Conservation (phyloP, 2,888 invertebrate species). For the Eupithecia vulgata region DNA sequence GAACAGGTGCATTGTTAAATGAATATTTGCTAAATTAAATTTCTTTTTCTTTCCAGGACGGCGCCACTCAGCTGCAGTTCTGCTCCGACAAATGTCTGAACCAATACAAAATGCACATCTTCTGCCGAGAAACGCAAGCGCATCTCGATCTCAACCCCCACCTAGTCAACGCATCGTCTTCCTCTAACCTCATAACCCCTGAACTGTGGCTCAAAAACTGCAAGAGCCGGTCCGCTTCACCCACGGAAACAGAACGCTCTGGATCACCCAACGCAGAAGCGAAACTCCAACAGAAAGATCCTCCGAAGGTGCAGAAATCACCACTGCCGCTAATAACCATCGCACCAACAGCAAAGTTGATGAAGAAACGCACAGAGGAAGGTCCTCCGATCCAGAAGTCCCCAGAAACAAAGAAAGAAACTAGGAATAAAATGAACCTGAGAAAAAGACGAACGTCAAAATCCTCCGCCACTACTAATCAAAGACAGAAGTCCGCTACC, state of each 20-base stretch:
- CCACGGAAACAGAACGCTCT: constrained; percentile 80
- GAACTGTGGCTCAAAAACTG: constrained; percentile 95
- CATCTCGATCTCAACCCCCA: constrained; percentile 94
- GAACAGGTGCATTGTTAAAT: no score
- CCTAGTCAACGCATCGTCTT: constrained; percentile 80
- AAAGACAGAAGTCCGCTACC: constrained; percentile 69
- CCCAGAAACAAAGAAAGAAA: constrained; percentile 75
- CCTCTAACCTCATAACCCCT: constrained; percentile 90
- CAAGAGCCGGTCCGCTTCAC: constrained; percentile 86
- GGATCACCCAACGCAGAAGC: constrained; percentile 80
- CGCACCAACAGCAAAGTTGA: constrained; percentile 86
- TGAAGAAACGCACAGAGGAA: constrained; percentile 78
- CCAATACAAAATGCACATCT: constrained; percentile 98
- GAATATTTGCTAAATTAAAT: neutral
- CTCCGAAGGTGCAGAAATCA: constrained; percentile 66
- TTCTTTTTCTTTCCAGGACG: constrained; percentile 85
- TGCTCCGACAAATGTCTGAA: constrained; percentile 96
- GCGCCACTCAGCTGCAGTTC: constrained; percentile 95
- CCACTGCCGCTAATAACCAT: constrained; percentile 87
- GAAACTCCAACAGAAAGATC: constrained; percentile 62
- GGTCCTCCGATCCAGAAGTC: constrained; percentile 62
- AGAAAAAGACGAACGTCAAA: constrained; percentile 76
- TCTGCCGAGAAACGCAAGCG: constrained; percentile 96
- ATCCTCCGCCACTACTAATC: constrained; percentile 76
- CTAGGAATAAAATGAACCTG: constrained; percentile 73